A percentile compares a stretch with the other conserved stretches of the same genome.
Evolutionary conservation across 1,140 invertebrate species (phyloP).

Genomic region (Rhopalosiphum padi): DNA sequence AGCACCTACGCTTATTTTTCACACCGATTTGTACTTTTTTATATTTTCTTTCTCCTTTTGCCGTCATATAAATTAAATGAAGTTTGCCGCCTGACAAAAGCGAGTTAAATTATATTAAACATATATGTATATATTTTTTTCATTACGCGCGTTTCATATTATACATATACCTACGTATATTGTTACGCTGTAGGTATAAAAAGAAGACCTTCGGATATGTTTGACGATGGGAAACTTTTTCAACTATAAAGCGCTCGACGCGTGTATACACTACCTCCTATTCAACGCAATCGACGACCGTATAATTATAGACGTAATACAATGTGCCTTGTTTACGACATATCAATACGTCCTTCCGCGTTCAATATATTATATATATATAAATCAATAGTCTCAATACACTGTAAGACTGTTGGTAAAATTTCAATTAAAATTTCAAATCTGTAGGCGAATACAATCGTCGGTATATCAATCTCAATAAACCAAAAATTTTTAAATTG

Average conservation of each 20-base stretch:
- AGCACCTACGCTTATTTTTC: slow-evolving; percentile 19
- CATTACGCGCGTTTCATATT: neutral
- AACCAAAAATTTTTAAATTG: too few relatives aligned
- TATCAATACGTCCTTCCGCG: neutral
- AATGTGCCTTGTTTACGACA: neutral
- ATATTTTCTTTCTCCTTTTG: neutral
- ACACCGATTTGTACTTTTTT: slow-evolving; percentile 37
- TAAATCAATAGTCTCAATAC: too few relatives aligned
- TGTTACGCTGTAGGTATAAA: neutral
- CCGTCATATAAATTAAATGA: slow-evolving; percentile 37
- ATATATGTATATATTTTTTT: slow-evolving; percentile 14
- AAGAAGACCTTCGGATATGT: slow-evolving; percentile 5
- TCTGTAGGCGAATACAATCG: too few relatives aligned
- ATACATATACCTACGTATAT: neutral
- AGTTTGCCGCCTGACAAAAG: slow-evolving; percentile 22
- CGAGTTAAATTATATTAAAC: neutral
- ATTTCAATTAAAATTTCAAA: too few relatives aligned
- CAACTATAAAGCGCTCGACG: neutral
- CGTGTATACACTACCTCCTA: neutral
- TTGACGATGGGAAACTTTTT: slow-evolving; percentile 8
- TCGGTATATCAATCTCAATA: too few relatives aligned
- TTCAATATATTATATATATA: too few relatives aligned
- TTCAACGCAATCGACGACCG: neutral
- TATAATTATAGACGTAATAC: neutral
- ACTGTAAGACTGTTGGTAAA: too few relatives aligned